Percentiles rank a stretch among this genome's conserved stretches.
Conservation (phyloP, 2,888 invertebrate genomes). For the Brachypalpus laphriformis region DNA sequence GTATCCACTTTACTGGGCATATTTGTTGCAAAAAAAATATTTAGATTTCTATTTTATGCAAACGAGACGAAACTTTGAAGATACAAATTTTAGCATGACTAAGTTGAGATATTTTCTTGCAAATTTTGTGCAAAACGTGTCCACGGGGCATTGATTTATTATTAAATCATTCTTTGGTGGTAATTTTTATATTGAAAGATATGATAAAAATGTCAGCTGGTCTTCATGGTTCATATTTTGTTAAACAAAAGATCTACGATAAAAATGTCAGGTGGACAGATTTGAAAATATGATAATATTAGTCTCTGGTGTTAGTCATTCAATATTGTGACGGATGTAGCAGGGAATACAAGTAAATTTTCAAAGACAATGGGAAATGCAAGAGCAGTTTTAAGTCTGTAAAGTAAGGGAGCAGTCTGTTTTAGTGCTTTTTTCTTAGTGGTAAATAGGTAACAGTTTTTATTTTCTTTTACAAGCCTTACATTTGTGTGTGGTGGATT, state of each 20-base stretch:
- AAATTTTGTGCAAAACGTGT: not conserved
- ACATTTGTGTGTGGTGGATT: no score
- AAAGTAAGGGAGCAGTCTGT: no score
- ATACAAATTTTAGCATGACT: not conserved
- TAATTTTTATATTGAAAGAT: not conserved
- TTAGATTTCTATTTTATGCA: constrained; percentile 23
- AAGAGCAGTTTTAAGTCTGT: no score
- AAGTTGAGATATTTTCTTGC: not conserved
- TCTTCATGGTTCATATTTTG: not conserved
- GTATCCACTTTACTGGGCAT: constrained; percentile 2
- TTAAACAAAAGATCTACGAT: not conserved
- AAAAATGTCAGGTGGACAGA: not conserved
- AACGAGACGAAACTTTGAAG: not conserved
- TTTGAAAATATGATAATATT: not conserved
- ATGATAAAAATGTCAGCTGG: not conserved
- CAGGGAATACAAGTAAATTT: no score
- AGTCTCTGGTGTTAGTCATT: not conserved
- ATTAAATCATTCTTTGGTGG: not conserved
- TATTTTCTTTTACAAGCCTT: no score
- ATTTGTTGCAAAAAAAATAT: constrained; percentile 8
- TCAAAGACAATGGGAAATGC: no score
- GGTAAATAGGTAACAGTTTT: no score
- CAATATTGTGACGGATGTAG: no score
- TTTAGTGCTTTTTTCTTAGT: no score
- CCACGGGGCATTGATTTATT: not conserved